A percentile compares a stretch with the other conserved stretches of the same genome.
These are phyloP conservation scores for Azorinus chamasolen DNA, from an alignment of 2,888 invertebrate species.

Conservation along the genomic window DNA sequence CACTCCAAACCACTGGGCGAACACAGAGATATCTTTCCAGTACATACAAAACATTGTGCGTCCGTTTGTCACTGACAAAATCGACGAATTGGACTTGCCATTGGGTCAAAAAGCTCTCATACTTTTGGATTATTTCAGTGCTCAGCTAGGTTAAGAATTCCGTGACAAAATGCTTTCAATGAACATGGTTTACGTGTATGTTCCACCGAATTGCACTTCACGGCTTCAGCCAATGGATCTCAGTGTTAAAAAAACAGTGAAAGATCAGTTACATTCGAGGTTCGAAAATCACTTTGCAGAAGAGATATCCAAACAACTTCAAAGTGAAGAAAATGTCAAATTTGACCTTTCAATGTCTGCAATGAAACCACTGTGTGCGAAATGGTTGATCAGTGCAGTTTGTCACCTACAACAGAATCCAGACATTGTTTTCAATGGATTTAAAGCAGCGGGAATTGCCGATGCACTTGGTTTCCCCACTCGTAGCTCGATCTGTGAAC, in stretches of 20 bases:
- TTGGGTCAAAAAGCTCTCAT: background rate
- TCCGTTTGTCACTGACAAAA: slow-evolving; percentile 3
- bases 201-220: slow-evolving; percentile 22
- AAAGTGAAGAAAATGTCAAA: background rate
- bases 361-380: no score
- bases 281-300: slow-evolving; percentile 24
- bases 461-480: no score
- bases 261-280: slow-evolving; percentile 1
- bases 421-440: no score
- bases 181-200: slow-evolving; percentile 12
- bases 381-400: no score
- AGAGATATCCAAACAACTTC: slow-evolving; percentile 11
- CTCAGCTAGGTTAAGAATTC: background rate
- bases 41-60: slow-evolving; percentile 15
- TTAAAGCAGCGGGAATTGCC: no score
- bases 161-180: background rate
- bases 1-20: slow-evolving; percentile 22
- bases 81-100: slow-evolving; percentile 4
- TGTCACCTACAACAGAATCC: no score
- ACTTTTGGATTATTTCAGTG: background rate
- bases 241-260: slow-evolving; percentile 22
- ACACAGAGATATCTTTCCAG: background rate
- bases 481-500: no score
- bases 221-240: slow-evolving; percentile 29
- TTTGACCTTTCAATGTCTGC: no score